Evolutionary conservation across 2,113 vertebrate species (phyloP).

Genomic region (Corythaeola cristata): DNA sequence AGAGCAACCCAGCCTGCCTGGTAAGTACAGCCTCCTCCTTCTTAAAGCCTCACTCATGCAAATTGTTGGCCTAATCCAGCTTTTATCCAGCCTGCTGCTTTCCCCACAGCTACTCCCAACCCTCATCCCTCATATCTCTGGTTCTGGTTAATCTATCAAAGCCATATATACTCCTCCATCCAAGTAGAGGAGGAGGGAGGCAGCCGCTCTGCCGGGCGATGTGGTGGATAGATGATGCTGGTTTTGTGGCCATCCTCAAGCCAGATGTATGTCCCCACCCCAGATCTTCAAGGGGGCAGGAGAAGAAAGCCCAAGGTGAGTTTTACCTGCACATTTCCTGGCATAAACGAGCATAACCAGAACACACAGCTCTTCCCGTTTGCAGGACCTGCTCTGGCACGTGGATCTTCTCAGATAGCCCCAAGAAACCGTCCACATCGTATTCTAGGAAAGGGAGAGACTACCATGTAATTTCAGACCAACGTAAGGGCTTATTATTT

Average conservation of each 20-base stretch:
- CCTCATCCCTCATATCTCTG: background rate
- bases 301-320: background rate
- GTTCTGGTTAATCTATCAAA: background rate
- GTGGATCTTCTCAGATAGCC: conserved; percentile 75
- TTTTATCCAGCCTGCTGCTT: background rate
- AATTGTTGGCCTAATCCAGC: background rate
- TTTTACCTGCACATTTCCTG: conserved; percentile 82
- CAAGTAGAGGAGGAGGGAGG: background rate
- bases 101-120: background rate
- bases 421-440: conserved; percentile 76
- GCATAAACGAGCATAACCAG: conserved; percentile 77
- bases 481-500: background rate
- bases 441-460: conserved; percentile 65
- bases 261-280: background rate
- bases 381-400: conserved; percentile 77
- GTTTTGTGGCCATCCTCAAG: fast-evolving
- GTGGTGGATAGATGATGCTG: background rate
- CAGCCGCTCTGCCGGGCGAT: background rate
- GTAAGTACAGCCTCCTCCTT: background rate
- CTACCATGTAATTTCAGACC: background rate
- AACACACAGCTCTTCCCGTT: conserved; percentile 76
- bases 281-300: background rate
- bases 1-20: background rate
- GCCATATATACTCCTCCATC: background rate
- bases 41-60: fast-evolving